These are phyloP conservation scores for Dryadula phaetusa DNA, from an alignment of 2,888 invertebrate genomes.

Conservation along the genomic window DNA sequence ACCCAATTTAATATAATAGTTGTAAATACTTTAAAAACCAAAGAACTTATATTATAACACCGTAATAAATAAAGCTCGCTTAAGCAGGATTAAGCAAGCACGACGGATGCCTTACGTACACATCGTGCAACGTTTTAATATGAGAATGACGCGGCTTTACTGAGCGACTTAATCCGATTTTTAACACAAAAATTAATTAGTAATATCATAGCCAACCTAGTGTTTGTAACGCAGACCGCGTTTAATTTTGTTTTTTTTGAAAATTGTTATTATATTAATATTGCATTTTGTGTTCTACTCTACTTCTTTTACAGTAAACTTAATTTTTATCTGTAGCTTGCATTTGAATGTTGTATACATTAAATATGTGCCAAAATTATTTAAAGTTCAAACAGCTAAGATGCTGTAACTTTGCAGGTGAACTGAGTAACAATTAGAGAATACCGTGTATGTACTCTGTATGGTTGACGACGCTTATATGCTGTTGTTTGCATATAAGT, in stretches of 20 bases:
- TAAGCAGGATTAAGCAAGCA: slow-evolving; percentile 34
- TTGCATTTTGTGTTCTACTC: background rate
- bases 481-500: too few relatives aligned
- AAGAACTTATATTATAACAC: slow-evolving; percentile 22
- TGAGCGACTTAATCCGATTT: slow-evolving; percentile 32
- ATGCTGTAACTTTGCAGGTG: too few relatives aligned
- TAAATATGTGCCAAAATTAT: too few relatives aligned
- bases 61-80: slow-evolving; percentile 28
- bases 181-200: slow-evolving; percentile 23
- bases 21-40: slow-evolving; percentile 1
- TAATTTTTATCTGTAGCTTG: too few relatives aligned
- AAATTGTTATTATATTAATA: background rate
- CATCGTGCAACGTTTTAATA: slow-evolving; percentile 21
- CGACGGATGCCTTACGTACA: slow-evolving; percentile 20
- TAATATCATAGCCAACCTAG: background rate
- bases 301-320: too few relatives aligned
- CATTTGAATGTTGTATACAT: too few relatives aligned
- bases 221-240: background rate
- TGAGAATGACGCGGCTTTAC: slow-evolving; percentile 24
- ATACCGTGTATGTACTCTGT: too few relatives aligned
- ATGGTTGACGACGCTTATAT: too few relatives aligned
- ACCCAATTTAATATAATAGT: slow-evolving; percentile 13
- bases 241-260: background rate
- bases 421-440: too few relatives aligned
- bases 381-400: too few relatives aligned